phyloP scores from a whole-genome alignment of 2,888 invertebrate species.

The Drosophila aldrichi region DNA sequence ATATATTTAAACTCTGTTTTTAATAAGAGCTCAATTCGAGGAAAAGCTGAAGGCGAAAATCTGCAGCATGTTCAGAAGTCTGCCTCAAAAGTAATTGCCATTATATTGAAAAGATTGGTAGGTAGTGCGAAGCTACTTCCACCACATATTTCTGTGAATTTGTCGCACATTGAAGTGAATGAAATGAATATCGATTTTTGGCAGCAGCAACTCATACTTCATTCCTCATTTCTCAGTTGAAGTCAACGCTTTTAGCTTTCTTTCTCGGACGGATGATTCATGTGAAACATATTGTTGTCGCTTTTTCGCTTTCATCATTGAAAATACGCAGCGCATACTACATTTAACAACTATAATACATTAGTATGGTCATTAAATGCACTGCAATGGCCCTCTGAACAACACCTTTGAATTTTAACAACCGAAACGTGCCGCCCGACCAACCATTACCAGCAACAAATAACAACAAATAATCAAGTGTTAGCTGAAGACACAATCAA shows the following conservation, averaged over 20 bases:
- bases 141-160: background rate
- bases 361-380: slow-evolving; percentile 22
- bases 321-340: background rate
- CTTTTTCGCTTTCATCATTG: background rate
- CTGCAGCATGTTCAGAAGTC: too few species aligned
- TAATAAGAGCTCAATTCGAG: background rate
- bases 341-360: slow-evolving; percentile 3
- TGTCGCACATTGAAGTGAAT: background rate
- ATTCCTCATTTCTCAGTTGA: background rate
- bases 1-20: too few species aligned
- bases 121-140: too few species aligned
- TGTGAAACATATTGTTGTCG: background rate
- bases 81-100: too few species aligned
- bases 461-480: slow-evolving; percentile 19
- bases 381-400: slow-evolving; percentile 11
- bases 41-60: background rate
- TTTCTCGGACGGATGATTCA: background rate
- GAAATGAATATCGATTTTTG: slow-evolving; percentile 20
- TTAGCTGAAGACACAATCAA: slow-evolving; percentile 22
- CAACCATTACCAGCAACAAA: slow-evolving; percentile 5
- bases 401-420: slow-evolving; percentile 31
- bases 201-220: slow-evolving; percentile 5
- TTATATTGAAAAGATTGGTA: too few species aligned
- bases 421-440: slow-evolving; percentile 24
- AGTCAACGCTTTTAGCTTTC: background rate